These are phyloP conservation scores for Lepidotrigona ventralis DNA, from an alignment of 1,140 invertebrate genomes.

Conservation along the genomic window DNA sequence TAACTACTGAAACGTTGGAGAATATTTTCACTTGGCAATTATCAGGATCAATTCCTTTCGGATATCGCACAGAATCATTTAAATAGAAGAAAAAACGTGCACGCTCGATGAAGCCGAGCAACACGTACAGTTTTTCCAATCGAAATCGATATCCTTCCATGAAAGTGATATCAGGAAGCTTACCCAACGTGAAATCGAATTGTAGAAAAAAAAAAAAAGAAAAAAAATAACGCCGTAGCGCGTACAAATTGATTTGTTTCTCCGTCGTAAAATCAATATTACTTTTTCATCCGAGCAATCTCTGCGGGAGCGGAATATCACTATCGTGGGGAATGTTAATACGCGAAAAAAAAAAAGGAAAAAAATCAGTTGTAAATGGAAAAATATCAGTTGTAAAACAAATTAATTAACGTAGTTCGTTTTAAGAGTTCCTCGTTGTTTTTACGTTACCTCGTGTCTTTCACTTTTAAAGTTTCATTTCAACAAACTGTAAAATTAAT, in stretches of 20 bases:
- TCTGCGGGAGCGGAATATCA: neutral
- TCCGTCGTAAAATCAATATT: neutral
- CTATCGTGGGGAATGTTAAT: neutral
- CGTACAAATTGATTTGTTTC: neutral
- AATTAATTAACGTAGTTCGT: neutral
- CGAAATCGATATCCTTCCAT: neutral
- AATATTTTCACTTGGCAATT: too few species aligned
- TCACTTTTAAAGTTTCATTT: too few species aligned
- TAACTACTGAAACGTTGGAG: too few species aligned
- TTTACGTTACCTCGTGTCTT: neutral
- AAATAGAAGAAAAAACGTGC: neutral
- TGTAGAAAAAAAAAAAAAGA: neutral
- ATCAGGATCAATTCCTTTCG: neutral
- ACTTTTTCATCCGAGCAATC: neutral
- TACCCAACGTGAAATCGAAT: neutral
- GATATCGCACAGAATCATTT: neutral
- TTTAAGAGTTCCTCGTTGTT: neutral
- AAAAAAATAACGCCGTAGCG: neutral
- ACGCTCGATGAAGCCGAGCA: neutral
- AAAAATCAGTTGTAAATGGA: too few species aligned
- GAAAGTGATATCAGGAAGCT: neutral
- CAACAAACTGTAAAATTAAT: too few species aligned
- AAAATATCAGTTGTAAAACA: neutral
- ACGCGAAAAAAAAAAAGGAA: neutral
- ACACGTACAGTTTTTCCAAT: neutral